Percentiles rank a stretch among this genome's conserved stretches.
These are phyloP conservation scores for Mus caroli DNA, from an alignment of 2,797 vertebrate genomes.

Conservation along the genomic window DNA sequence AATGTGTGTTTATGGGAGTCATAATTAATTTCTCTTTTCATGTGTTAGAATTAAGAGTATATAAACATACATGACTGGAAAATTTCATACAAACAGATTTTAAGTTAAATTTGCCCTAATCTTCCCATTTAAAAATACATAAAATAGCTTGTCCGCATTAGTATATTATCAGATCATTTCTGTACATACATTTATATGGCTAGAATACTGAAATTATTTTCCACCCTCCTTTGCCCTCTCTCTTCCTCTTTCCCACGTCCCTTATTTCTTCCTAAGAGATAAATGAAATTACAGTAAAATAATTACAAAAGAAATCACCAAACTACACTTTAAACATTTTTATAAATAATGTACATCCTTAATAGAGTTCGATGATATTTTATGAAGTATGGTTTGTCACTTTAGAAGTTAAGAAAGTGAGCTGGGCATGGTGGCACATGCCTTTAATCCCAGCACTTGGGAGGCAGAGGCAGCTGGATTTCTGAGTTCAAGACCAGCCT, in stretches of 20 bases:
- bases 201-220: not conserved
- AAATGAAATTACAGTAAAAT: slow-evolving; percentile 66
- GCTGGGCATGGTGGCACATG: no score
- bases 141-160: slow-evolving; percentile 5
- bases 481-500: no score
- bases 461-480: no score
- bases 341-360: slow-evolving; percentile 51
- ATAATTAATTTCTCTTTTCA: not conserved
- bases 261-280: not conserved
- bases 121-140: not conserved
- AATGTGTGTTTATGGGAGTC: not conserved
- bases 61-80: not conserved
- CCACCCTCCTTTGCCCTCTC: not conserved
- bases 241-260: accelerated
- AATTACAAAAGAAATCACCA: not conserved
- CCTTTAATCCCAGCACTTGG: no score
- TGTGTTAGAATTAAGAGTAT: not conserved
- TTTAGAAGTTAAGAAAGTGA: slow-evolving; percentile 61
- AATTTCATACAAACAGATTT: not conserved
- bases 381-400: slow-evolving; percentile 63
- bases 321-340: slow-evolving; percentile 32
- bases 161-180: not conserved
- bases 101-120: not conserved
- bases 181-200: not conserved
- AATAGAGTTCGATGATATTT: slow-evolving; percentile 59